A percentile compares a stretch with the other conserved stretches of the same genome.
Conservation (phyloP, 2,797 vertebrate species). For the Euthynnus affinis region DNA sequence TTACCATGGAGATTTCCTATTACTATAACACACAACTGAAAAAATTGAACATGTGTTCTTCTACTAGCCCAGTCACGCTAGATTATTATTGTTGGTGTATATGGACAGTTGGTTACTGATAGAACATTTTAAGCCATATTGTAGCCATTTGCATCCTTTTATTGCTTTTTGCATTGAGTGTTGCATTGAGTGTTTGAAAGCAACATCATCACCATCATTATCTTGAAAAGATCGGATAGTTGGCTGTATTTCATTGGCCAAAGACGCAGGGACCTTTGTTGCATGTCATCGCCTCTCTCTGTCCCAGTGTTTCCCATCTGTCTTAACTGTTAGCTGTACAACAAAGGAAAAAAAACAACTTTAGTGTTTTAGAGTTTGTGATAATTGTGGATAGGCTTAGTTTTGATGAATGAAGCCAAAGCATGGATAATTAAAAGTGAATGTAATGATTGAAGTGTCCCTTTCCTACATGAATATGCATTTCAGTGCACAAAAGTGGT, state of each 20-base stretch:
- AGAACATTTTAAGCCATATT: background rate
- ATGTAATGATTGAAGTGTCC: background rate
- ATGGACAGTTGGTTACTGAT: background rate
- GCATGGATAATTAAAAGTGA: background rate
- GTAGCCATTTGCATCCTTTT: background rate
- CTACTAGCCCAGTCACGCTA: background rate
- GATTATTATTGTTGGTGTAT: background rate
- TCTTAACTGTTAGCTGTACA: too few species aligned
- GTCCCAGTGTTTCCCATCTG: too few species aligned
- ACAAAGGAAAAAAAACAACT: too few species aligned
- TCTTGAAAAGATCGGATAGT: background rate
- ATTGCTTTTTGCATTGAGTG: background rate
- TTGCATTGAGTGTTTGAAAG: background rate
- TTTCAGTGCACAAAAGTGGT: too few species aligned
- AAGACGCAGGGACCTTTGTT: too few species aligned
- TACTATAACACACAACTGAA: slow-evolving; percentile 18
- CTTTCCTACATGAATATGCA: background rate
- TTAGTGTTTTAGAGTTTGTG: too few species aligned
- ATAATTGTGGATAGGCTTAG: background rate
- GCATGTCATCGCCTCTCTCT: too few species aligned
- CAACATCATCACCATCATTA: background rate
- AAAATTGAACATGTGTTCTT: background rate
- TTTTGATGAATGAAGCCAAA: background rate
- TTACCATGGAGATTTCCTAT: slow-evolving; percentile 3
- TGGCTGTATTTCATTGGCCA: background rate